These are phyloP conservation scores for Danionella dracula DNA, from an alignment of 2,797 vertebrate genomes.

Conservation along the genomic window DNA sequence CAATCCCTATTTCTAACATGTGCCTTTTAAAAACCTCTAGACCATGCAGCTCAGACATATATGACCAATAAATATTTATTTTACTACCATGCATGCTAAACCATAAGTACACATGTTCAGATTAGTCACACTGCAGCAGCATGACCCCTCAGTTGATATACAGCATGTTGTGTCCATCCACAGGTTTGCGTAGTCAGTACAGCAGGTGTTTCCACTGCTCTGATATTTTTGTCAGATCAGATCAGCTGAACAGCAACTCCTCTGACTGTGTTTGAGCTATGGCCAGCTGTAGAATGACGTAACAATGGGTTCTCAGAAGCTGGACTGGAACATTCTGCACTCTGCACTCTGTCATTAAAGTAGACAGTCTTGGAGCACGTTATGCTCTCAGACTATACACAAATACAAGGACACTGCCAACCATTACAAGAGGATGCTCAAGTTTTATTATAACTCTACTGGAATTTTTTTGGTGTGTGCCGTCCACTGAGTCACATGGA, in stretches of 20 bases:
- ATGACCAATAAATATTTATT: too few relatives aligned
- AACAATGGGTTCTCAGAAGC: background rate
- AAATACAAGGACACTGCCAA: background rate
- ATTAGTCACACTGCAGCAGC: too few relatives aligned
- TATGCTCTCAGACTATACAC: background rate
- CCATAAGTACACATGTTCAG: too few relatives aligned
- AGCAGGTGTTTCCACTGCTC: background rate
- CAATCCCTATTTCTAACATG: too few relatives aligned
- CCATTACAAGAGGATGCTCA: background rate
- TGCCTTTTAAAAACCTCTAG: too few relatives aligned
- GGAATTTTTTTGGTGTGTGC: background rate
- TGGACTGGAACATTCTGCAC: conserved; percentile 16
- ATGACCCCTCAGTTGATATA: too few relatives aligned
- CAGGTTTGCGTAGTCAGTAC: background rate
- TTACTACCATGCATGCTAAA: too few relatives aligned
- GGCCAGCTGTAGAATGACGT: background rate
- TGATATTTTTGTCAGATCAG: background rate
- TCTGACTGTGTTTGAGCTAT: background rate
- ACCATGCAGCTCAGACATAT: too few relatives aligned
- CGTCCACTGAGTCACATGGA: too few relatives aligned
- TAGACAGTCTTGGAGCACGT: background rate
- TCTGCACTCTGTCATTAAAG: background rate
- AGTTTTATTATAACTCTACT: background rate
- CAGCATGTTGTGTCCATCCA: background rate
- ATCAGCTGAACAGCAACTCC: background rate